Evolutionary conservation across 1,140 invertebrate genomes (phyloP).

Genomic region (Brachystomella parvula): DNA sequence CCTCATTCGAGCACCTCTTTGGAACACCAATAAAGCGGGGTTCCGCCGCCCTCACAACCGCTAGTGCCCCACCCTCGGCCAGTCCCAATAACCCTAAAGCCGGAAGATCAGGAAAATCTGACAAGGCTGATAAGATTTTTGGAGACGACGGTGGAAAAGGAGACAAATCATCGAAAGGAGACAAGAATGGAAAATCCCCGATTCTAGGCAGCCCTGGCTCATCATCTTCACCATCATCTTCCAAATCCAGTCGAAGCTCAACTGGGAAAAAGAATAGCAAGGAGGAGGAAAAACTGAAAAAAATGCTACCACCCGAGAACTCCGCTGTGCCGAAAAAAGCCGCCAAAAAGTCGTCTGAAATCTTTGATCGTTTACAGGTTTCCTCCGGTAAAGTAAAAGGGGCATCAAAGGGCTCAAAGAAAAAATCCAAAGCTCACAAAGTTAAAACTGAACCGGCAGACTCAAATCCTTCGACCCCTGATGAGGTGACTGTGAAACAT

Average conservation of each 20-base stretch:
- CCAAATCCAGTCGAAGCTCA: conserved; percentile 9
- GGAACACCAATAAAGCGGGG: conserved; percentile 61
- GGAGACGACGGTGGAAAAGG: conserved; percentile 21
- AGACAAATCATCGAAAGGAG: conserved; percentile 14
- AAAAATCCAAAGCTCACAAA: too few species aligned
- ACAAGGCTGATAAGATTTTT: conserved; percentile 12
- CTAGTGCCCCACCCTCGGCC: conserved; percentile 44
- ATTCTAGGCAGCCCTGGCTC: not conserved
- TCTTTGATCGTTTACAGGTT: not conserved
- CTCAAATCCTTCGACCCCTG: too few species aligned
- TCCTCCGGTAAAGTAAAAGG: too few species aligned
- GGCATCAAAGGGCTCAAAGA: too few species aligned
- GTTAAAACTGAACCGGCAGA: too few species aligned
- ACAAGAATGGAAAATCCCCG: conserved; percentile 20
- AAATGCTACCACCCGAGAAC: conserved; percentile 34
- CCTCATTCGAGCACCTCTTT: conserved; percentile 67
- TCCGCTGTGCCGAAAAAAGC: conserved; percentile 37
- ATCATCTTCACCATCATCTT: conserved; percentile 18
- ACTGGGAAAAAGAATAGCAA: conserved; percentile 22
- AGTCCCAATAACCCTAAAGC: conserved; percentile 50
- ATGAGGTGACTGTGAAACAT: too few species aligned
- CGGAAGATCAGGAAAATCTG: conserved; percentile 8
- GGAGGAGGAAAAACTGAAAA: conserved; percentile 14
- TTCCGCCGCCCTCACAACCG: not conserved
- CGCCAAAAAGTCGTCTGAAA: conserved; percentile 33